Conservation (phyloP, 2,113 vertebrate species). For the Asarcornis scutulata region DNA sequence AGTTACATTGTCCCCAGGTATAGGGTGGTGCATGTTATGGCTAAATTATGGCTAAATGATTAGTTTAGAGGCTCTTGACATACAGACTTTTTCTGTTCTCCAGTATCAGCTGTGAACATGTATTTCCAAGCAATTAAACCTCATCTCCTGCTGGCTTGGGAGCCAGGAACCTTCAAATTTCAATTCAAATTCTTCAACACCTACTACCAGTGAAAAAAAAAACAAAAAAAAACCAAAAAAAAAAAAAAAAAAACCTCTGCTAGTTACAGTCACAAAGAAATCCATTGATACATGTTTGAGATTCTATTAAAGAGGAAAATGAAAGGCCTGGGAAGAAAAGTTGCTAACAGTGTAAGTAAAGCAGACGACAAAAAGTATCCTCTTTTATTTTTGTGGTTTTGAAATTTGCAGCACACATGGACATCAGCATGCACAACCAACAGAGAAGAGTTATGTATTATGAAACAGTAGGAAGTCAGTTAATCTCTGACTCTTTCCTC, state of each 20-base stretch:
- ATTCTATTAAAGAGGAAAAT: constrained; percentile 55
- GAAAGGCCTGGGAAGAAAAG: constrained; percentile 17
- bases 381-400: constrained; percentile 25
- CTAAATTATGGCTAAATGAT: constrained; percentile 80
- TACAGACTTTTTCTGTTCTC: constrained; percentile 74
- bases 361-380: constrained; percentile 41
- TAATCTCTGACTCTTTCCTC: neutral
- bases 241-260: constrained; percentile 36
- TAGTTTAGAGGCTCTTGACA: constrained; percentile 78
- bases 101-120: constrained; percentile 80
- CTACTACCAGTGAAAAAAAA: constrained; percentile 63
- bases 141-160: constrained; percentile 78
- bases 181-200: constrained; percentile 79
- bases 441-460: neutral
- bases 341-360: constrained; percentile 63
- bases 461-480: neutral
- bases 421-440: neutral
- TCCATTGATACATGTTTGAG: constrained; percentile 72
- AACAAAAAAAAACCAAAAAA: constrained; percentile 16
- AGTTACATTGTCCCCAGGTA: constrained; percentile 73
- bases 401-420: constrained; percentile 25
- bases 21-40: constrained; percentile 70
- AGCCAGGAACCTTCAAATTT: constrained; percentile 79
- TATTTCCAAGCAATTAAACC: constrained; percentile 83
- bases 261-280: constrained; percentile 77